These are phyloP conservation scores for Actenoides lindsayi DNA, from an alignment of 2,113 vertebrate genomes.

Conservation along the genomic window DNA sequence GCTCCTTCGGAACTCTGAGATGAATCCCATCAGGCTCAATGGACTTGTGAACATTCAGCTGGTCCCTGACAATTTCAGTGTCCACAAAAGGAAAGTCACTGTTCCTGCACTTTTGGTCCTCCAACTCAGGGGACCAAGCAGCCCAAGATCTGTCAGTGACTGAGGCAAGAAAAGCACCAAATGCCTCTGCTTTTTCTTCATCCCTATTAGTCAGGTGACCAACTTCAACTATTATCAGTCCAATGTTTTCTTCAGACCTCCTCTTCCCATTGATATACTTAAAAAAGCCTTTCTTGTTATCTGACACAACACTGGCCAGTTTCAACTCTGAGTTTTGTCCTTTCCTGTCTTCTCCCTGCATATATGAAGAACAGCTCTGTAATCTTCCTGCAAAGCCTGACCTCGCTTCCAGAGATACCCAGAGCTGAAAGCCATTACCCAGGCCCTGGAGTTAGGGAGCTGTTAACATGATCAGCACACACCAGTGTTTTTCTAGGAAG, in stretches of 20 bases:
- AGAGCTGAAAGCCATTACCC: not conserved
- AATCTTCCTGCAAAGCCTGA: not conserved
- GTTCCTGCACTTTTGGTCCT: not conserved
- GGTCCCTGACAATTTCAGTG: not conserved
- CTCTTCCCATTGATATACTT: not conserved
- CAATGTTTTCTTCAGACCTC: not conserved
- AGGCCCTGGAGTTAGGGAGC: not conserved
- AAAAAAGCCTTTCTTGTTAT: not conserved
- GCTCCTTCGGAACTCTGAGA: not conserved
- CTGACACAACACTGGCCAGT: not conserved
- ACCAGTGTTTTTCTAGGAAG: not conserved
- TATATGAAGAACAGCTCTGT: not conserved
- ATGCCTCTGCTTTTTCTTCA: not conserved
- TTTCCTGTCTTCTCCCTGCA: not conserved
- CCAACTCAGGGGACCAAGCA: not conserved
- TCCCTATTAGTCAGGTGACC: not conserved
- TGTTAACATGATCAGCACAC: not conserved
- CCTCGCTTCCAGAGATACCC: not conserved
- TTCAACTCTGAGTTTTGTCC: not conserved
- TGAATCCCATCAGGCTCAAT: not conserved
- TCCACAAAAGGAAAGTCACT: not conserved
- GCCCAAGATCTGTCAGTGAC: not conserved
- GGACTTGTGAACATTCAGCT: not conserved
- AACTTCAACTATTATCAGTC: not conserved
- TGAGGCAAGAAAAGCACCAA: not conserved